Conservation (phyloP, 2,888 invertebrate genomes). For the Mesorhabditis spiculigera region DNA sequence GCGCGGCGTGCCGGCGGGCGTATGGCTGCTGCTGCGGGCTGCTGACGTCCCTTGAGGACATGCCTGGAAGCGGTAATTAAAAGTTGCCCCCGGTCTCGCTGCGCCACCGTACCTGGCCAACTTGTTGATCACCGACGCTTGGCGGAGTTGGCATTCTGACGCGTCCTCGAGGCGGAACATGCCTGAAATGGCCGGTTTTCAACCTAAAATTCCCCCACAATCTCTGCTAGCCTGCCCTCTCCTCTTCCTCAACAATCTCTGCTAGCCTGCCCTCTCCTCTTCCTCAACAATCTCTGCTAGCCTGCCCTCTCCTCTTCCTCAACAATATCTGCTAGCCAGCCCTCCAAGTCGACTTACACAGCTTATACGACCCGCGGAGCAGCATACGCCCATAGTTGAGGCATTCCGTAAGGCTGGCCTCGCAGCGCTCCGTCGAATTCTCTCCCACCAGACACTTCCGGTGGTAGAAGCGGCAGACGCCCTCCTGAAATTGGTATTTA, state of each 20-base stretch:
- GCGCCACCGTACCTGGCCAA: background rate
- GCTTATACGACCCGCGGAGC: constrained; percentile 1
- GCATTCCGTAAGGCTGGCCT: background rate
- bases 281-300: too few relatives aligned
- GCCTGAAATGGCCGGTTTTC: background rate
- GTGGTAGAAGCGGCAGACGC: background rate
- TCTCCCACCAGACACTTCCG: constrained; percentile 1
- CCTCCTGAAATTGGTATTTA: background rate
- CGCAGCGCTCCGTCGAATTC: background rate
- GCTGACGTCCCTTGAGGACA: too few relatives aligned
- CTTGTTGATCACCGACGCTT: constrained; percentile 1
- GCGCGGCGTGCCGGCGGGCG: too few relatives aligned
- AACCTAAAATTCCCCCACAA: background rate
- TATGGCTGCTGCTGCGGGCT: too few relatives aligned
- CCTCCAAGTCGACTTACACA: background rate
- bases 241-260: too few relatives aligned
- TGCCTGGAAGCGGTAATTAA: too few relatives aligned
- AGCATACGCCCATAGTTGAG: background rate
- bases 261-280: too few relatives aligned
- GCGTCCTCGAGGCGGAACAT: background rate
- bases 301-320: too few relatives aligned
- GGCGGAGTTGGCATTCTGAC: background rate
- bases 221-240: too few relatives aligned
- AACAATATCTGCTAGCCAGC: too few relatives aligned
- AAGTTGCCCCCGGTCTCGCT: too few relatives aligned